Conservation (phyloP, 1,140 invertebrate genomes). For the Cherax quadricarinatus region DNA sequence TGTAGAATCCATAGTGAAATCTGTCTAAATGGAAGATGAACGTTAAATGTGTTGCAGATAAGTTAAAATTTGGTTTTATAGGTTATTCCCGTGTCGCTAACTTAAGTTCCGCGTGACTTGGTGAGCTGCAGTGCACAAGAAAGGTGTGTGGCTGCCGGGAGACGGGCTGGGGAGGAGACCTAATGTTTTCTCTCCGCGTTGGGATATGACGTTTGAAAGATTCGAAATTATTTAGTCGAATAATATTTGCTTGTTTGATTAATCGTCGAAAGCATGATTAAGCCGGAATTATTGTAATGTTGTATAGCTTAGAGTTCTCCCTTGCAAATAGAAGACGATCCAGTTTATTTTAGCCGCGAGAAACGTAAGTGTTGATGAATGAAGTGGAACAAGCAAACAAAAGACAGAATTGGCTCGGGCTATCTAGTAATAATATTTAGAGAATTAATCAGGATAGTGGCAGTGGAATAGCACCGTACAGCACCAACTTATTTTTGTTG, state of each 20-base stretch:
- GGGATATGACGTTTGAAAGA: constrained; percentile 70
- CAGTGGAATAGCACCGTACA: constrained; percentile 42
- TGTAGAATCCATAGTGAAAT: neutral
- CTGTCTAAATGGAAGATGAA: neutral
- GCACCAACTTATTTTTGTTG: neutral
- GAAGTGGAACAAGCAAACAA: constrained; percentile 67
- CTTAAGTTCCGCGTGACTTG: constrained; percentile 61
- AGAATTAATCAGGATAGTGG: constrained; percentile 58
- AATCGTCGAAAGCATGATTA: constrained; percentile 66
- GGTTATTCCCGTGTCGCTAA: constrained; percentile 56
- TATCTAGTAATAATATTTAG: constrained; percentile 66
- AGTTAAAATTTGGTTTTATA: neutral
- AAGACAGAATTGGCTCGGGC: constrained; percentile 55
- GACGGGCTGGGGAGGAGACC: constrained; percentile 70
- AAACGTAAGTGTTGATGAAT: constrained; percentile 52
- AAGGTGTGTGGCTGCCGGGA: constrained; percentile 71
- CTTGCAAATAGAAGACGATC: constrained; percentile 37
- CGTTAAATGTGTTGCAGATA: neutral
- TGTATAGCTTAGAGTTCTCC: constrained; percentile 34
- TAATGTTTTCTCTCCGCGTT: constrained; percentile 69
- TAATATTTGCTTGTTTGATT: constrained; percentile 72
- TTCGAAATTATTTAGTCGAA: constrained; percentile 69
- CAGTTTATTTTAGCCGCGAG: constrained; percentile 18
- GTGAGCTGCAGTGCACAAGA: constrained; percentile 72
- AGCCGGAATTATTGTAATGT: constrained; percentile 64